A percentile compares a stretch with the other conserved stretches of the same genome.
Evolutionary conservation across 2,797 vertebrate species (phyloP).

Genomic region (Lacerta viridis): DNA sequence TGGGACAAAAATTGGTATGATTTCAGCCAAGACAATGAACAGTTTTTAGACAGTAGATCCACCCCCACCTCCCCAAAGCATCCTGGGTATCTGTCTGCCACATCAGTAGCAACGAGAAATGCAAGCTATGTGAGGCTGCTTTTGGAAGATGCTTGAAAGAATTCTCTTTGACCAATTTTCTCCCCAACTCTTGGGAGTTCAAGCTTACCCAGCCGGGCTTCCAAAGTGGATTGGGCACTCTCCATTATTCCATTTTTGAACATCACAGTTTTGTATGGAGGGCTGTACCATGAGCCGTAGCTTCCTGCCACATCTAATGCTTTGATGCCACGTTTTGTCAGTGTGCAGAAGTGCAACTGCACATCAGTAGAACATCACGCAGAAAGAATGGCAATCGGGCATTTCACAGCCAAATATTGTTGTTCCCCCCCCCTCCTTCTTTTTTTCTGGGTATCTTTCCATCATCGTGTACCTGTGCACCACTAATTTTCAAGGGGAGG

Average conservation of each 20-base stretch:
- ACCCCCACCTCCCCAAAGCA: conserved; percentile 27
- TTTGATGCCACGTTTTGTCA: not conserved
- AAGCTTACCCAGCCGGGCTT: no score
- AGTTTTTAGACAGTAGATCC: conserved; percentile 64
- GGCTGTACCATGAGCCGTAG: not conserved
- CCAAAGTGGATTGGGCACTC: not conserved
- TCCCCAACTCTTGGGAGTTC: not conserved
- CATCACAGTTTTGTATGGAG: not conserved
- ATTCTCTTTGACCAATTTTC: not conserved
- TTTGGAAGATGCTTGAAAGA: conserved; percentile 42
- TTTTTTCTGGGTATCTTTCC: not conserved
- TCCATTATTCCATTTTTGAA: not conserved
- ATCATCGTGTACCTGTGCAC: not conserved
- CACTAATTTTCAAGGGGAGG: not conserved
- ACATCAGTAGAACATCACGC: not conserved
- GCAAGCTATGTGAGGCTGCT: conserved; percentile 50
- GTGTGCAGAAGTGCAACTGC: not conserved
- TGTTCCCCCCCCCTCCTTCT: no score
- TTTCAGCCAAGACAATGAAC: conserved; percentile 72
- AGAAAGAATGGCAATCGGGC: not conserved
- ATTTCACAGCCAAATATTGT: not conserved
- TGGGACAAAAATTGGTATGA: conserved; percentile 65
- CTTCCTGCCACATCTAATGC: no score
- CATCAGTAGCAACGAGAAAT: conserved; percentile 49
- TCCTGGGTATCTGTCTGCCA: conserved; percentile 61